A percentile compares a stretch with the other conserved stretches of the same genome.
These are phyloP conservation scores for Xylocopa sonorina DNA, from an alignment of 1,140 invertebrate species.

Conservation along the genomic window DNA sequence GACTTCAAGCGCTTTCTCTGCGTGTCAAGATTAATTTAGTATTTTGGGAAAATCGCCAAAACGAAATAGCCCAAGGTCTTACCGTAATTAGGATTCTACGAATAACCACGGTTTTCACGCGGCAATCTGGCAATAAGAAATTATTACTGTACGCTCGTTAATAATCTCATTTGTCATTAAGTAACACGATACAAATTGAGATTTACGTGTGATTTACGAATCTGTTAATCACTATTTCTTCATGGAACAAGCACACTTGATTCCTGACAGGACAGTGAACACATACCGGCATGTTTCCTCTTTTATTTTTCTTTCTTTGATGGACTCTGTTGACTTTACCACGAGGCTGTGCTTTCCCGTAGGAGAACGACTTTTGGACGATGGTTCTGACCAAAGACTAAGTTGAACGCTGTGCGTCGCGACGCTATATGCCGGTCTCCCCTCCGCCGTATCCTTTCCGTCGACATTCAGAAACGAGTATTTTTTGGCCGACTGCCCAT, in stretches of 20 bases:
- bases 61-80: constrained; percentile 43
- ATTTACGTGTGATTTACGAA: too few relatives aligned
- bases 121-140: background rate
- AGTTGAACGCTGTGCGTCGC: constrained; percentile 76
- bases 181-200: background rate
- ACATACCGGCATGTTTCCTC: constrained; percentile 77
- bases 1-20: background rate
- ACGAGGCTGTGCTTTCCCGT: constrained; percentile 21
- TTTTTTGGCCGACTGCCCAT: constrained; percentile 76
- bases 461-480: constrained; percentile 72
- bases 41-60: constrained; percentile 35
- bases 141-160: background rate
- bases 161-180: background rate
- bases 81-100: constrained; percentile 46
- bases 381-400: constrained; percentile 76
- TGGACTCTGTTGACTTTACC: constrained; percentile 39
- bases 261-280: background rate
- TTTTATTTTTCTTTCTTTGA: background rate
- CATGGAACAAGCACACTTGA: background rate
- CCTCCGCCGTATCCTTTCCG: constrained; percentile 70
- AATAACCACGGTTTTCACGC: constrained; percentile 15
- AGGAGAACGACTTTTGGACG: constrained; percentile 69
- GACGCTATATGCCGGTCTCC: constrained; percentile 80
- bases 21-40: constrained; percentile 34
- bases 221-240: background rate